Conservation (phyloP, 2,888 invertebrate species). For the Chirona hameri region DNA sequence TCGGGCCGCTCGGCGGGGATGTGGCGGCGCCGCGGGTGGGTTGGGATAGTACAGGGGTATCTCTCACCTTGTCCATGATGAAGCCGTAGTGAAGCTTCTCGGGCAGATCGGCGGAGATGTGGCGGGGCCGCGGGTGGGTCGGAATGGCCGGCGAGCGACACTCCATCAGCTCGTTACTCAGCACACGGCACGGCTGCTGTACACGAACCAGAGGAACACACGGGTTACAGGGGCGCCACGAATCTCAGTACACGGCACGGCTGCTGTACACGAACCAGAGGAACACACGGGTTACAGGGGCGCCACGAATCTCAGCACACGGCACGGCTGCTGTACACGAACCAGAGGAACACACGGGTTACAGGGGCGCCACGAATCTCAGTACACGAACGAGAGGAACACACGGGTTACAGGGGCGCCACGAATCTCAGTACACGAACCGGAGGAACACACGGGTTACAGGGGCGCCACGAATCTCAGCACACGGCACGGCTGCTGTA, state of each 20-base stretch:
- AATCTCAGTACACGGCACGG: neutral
- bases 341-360: neutral
- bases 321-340: neutral
- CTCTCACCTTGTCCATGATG: conserved; percentile 86
- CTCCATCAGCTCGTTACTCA: conserved; percentile 73
- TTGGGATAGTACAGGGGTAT: conserved; percentile 58
- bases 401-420: too few species aligned
- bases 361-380: too few species aligned
- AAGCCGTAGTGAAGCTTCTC: conserved; percentile 86
- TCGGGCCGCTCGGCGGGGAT: conserved; percentile 73
- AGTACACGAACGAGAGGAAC: neutral
- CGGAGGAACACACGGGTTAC: neutral
- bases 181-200: conserved; percentile 56
- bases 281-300: too few species aligned
- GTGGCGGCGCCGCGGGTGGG: conserved; percentile 55
- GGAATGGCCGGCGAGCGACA: conserved; percentile 80
- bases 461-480: too few species aligned
- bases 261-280: neutral
- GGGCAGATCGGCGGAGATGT: conserved; percentile 70
- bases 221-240: too few species aligned
- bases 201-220: too few species aligned
- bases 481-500: neutral
- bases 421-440: neutral
- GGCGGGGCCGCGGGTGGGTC: conserved; percentile 57
- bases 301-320: neutral